Evolutionary conservation across 2,113 vertebrate species (phyloP).

Genomic region (Delphinapterus leucas): DNA sequence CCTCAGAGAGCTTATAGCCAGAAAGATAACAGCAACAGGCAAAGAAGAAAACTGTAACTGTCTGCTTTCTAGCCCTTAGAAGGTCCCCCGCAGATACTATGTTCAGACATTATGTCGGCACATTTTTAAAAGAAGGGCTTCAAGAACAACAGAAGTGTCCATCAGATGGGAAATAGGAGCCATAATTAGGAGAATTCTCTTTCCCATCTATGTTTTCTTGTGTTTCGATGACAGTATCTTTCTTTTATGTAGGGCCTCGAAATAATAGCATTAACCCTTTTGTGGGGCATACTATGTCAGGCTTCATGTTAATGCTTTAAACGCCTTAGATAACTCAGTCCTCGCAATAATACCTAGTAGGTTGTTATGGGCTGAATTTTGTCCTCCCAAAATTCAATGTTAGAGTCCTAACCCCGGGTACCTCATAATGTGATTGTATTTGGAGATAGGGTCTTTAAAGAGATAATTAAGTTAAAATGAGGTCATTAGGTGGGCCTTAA

Average conservation of each 20-base stretch:
- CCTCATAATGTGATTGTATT: background rate
- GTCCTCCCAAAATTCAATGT: background rate
- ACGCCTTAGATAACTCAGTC: background rate
- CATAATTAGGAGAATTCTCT: background rate
- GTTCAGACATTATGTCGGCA: background rate
- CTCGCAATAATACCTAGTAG: background rate
- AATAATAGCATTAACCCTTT: background rate
- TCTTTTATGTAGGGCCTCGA: background rate
- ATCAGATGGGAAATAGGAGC: background rate
- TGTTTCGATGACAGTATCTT: background rate
- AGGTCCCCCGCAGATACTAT: background rate
- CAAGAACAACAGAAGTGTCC: background rate
- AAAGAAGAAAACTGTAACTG: background rate
- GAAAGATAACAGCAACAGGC: background rate
- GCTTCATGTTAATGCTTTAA: background rate
- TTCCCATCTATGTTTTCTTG: background rate
- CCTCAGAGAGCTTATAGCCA: background rate
- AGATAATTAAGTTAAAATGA: background rate
- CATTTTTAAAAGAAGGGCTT: background rate
- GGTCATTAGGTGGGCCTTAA: background rate
- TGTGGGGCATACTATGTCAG: background rate
- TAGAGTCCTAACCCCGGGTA: background rate
- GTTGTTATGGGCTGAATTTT: background rate
- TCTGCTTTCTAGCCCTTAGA: background rate
- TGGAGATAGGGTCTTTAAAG: background rate